These are phyloP conservation scores for Sitta europaea DNA, from an alignment of 2,113 vertebrate species.

Conservation along the genomic window DNA sequence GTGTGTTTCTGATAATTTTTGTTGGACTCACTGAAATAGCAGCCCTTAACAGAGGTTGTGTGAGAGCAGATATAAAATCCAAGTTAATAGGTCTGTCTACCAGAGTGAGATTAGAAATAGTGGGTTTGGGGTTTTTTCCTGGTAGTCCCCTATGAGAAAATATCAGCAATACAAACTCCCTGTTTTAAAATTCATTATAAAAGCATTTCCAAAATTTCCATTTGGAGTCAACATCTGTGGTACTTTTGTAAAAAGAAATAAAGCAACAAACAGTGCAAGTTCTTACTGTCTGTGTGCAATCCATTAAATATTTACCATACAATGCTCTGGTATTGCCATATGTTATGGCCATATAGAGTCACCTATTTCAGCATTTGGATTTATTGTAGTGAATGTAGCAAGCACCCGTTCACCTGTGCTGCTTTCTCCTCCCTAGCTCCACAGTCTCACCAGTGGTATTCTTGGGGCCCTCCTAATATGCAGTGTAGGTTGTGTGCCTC, in stretches of 20 bases:
- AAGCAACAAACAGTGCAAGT: not conserved
- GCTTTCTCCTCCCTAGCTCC: conserved; percentile 74
- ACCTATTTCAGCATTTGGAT: not conserved
- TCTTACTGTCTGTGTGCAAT: not conserved
- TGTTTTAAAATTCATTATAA: not conserved
- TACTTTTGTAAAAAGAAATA: not conserved
- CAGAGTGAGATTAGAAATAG: not conserved
- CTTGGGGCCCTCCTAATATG: conserved; percentile 98
- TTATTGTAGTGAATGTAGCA: not conserved
- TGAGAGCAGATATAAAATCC: not conserved
- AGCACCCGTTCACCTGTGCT: not conserved
- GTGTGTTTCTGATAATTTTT: not conserved
- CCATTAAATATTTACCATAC: not conserved
- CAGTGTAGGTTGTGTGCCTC: conserved; percentile 93
- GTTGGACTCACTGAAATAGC: not conserved
- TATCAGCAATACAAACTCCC: not conserved
- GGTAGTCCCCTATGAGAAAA: not conserved
- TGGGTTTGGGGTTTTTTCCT: not conserved
- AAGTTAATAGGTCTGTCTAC: not conserved
- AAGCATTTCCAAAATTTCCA: not conserved
- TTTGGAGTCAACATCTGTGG: not conserved
- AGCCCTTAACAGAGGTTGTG: not conserved
- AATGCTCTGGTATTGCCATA: not conserved
- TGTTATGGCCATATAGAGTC: not conserved
- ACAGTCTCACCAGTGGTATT: conserved; percentile 97